A percentile compares a stretch with the other conserved stretches of the same genome.
phyloP scores from a whole-genome alignment of 1,140 invertebrate genomes.

The Papilio xuthus region DNA sequence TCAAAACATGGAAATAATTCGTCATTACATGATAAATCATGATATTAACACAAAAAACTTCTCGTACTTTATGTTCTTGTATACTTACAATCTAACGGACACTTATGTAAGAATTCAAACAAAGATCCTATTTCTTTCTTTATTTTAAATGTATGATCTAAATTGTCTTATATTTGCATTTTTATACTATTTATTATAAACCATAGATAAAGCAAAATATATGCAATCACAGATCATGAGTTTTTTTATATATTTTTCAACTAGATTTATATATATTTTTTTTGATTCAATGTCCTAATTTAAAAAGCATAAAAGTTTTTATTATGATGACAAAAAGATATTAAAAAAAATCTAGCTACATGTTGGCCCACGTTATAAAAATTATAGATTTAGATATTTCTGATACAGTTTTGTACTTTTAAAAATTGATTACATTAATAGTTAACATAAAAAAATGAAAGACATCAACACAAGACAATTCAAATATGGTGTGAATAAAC shows the following conservation, averaged over 20 bases:
- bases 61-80: neutral
- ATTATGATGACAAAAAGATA: neutral
- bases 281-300: no score
- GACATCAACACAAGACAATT: no score
- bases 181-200: neutral
- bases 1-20: neutral
- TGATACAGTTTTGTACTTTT: no score
- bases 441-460: no score
- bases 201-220: neutral
- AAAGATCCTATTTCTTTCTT: neutral
- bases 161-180: conserved; percentile 1
- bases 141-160: neutral
- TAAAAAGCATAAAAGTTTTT: neutral
- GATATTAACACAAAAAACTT: no score
- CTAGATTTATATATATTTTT: no score
- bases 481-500: no score
- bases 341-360: neutral
- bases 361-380: neutral
- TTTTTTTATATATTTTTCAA: neutral
- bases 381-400: no score
- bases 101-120: neutral
- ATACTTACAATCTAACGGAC: neutral
- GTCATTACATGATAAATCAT: no score
- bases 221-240: conserved; percentile 8
- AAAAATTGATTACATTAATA: no score